Evolutionary conservation across 2,113 vertebrate species (phyloP).

Genomic region (Hemiprocne comata): DNA sequence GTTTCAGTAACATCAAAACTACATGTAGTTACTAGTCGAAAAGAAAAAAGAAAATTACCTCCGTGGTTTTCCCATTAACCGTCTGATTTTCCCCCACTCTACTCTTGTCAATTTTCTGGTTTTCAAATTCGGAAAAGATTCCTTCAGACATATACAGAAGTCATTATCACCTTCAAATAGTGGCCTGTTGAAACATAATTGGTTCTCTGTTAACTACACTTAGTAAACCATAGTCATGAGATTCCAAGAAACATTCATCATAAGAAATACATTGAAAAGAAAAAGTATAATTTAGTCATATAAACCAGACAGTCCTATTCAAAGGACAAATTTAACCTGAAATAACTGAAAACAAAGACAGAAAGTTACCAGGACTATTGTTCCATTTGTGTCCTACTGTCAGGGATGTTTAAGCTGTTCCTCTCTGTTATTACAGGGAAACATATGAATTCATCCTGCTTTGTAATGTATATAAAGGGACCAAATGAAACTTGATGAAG

Average conservation of each 20-base stretch:
- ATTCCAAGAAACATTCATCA: neutral
- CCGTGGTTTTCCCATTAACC: constrained; percentile 97
- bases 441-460: neutral
- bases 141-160: constrained; percentile 97
- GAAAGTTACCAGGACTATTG: neutral
- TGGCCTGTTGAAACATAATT: constrained; percentile 82
- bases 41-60: constrained; percentile 77
- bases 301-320: neutral
- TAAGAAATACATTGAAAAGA: neutral
- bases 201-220: neutral
- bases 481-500: neutral
- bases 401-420: neutral
- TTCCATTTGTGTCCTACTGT: neutral
- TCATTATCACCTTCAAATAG: constrained; percentile 99
- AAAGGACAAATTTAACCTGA: neutral
- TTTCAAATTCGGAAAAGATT: constrained; percentile 97
- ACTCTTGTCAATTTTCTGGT: constrained; percentile 96
- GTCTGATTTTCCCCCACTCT: constrained; percentile 96
- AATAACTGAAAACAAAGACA: neutral
- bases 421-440: neutral
- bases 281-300: neutral
- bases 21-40: neutral
- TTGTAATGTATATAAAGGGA: neutral
- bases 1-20: neutral
- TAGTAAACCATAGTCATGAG: neutral